These are phyloP conservation scores for Emydura subglobosa DNA, from an alignment of 2,113 vertebrate genomes.

Conservation along the genomic window DNA sequence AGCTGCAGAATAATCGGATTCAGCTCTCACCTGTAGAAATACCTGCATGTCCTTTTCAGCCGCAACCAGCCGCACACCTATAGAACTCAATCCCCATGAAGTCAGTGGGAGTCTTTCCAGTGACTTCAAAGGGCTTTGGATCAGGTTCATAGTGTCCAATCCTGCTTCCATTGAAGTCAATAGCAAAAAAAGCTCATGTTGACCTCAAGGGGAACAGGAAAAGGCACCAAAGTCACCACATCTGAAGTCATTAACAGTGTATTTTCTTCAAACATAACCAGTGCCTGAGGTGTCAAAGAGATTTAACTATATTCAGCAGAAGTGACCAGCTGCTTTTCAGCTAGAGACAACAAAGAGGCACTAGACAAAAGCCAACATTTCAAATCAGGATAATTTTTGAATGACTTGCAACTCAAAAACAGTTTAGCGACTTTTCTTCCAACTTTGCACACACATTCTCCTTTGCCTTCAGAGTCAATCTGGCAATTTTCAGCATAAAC, in stretches of 20 bases:
- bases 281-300: background rate
- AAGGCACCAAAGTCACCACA: background rate
- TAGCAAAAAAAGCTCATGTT: background rate
- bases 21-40: background rate
- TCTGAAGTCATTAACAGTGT: background rate
- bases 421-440: background rate
- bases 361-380: background rate
- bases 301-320: background rate
- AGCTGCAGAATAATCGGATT: background rate
- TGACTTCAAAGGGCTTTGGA: background rate
- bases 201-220: background rate
- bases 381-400: background rate
- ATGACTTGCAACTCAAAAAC: no score
- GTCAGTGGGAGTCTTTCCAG: background rate
- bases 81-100: background rate
- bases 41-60: no score
- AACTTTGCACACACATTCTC: background rate
- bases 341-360: background rate
- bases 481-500: background rate
- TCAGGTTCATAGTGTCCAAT: background rate
- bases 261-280: background rate
- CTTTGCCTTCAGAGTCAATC: background rate
- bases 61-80: background rate
- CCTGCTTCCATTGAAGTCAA: background rate
- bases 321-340: background rate